phyloP scores from a whole-genome alignment of 2,888 invertebrate genomes.

The Hylaea fasciaria region DNA sequence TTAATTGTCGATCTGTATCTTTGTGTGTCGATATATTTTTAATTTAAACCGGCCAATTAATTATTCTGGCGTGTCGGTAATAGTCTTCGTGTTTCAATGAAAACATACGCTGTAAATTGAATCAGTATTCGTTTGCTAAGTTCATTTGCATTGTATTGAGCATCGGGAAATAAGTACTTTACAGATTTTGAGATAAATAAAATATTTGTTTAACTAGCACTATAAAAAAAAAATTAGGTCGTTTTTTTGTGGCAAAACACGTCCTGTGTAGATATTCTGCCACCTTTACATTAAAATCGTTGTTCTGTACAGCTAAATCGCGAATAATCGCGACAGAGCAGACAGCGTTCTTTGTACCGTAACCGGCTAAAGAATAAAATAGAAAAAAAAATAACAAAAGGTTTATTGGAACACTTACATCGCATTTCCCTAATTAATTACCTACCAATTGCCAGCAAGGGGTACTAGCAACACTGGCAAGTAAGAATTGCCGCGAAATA shows the following conservation, averaged over 20 bases:
- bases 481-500: constrained; percentile 30
- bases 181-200: too few relatives aligned
- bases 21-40: constrained; percentile 10
- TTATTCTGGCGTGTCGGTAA: constrained; percentile 12
- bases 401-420: constrained; percentile 4
- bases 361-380: constrained; percentile 2
- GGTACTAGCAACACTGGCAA: constrained; percentile 16
- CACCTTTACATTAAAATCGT: not conserved
- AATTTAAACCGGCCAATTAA: constrained; percentile 19
- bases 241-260: not conserved
- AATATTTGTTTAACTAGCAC: too few relatives aligned
- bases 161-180: not conserved
- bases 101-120: not conserved
- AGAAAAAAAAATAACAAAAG: constrained; percentile 8
- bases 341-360: not conserved
- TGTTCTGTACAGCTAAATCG: too few relatives aligned
- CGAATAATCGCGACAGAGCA: too few relatives aligned
- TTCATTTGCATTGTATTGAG: not conserved
- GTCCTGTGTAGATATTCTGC: not conserved
- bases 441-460: constrained; percentile 23
- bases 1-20: constrained; percentile 58
- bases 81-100: constrained; percentile 3
- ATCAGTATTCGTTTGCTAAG: not conserved
- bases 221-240: too few relatives aligned
- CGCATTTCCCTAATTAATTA: constrained; percentile 35